A percentile compares a stretch with the other conserved stretches of the same genome.
These are phyloP conservation scores for Microplitis deprimator DNA, from an alignment of 2,888 invertebrate genomes.

Conservation along the genomic window DNA sequence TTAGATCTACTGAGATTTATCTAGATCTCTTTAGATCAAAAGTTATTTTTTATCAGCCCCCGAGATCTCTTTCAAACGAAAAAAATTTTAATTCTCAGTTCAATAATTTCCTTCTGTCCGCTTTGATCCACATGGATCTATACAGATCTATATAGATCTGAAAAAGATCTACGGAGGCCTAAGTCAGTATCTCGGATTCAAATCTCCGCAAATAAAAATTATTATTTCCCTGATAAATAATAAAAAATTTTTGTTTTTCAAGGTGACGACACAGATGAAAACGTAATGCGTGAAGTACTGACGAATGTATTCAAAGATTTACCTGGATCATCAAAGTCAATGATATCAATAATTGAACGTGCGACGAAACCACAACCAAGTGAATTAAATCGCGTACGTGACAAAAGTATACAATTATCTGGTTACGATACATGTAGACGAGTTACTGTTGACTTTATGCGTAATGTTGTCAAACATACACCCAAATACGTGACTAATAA, in stretches of 20 bases:
- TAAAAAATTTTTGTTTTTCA: slow-evolving; percentile 48
- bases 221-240: not conserved
- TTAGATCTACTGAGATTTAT: too few relatives aligned
- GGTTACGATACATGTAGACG: slow-evolving; percentile 66
- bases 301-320: slow-evolving; percentile 65
- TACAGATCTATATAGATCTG: too few relatives aligned
- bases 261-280: slow-evolving; percentile 63
- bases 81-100: too few relatives aligned
- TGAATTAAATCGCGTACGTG: slow-evolving; percentile 56
- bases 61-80: too few relatives aligned
- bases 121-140: too few relatives aligned
- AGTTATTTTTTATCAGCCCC: too few relatives aligned
- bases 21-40: too few relatives aligned
- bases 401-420: slow-evolving; percentile 61
- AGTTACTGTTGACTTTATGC: slow-evolving; percentile 64
- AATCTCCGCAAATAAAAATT: too few relatives aligned
- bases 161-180: too few relatives aligned
- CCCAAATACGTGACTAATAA: slow-evolving; percentile 10
- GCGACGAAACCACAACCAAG: slow-evolving; percentile 51
- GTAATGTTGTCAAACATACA: slow-evolving; percentile 53
- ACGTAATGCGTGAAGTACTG: slow-evolving; percentile 63
- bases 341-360: slow-evolving; percentile 55
- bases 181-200: too few relatives aligned
- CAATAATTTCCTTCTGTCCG: too few relatives aligned
- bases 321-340: slow-evolving; percentile 60